Conservation (phyloP, 2,113 vertebrate species). For the Paedocypris sp. region DNA sequence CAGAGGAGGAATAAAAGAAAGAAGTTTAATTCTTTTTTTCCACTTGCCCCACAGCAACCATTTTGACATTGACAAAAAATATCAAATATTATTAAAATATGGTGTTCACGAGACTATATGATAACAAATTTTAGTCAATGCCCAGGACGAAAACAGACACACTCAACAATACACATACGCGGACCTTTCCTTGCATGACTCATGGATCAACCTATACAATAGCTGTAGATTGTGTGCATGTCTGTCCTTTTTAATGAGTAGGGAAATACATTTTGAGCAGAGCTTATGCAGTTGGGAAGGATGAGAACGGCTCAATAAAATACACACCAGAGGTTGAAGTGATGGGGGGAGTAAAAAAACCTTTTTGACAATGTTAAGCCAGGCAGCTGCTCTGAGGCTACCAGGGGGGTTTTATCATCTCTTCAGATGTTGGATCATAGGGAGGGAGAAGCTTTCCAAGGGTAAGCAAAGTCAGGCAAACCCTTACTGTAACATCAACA, state of each 20-base stretch:
- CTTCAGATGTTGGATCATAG: slow-evolving; percentile 73
- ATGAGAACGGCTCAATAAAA: slow-evolving; percentile 73
- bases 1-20: too few species aligned
- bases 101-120: too few species aligned
- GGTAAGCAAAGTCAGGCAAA: slow-evolving; percentile 68
- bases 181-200: slow-evolving; percentile 29
- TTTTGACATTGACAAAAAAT: too few species aligned
- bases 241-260: slow-evolving; percentile 60
- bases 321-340: slow-evolving; percentile 70
- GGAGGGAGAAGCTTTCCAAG: slow-evolving; percentile 62
- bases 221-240: slow-evolving; percentile 50
- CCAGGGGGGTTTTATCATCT: slow-evolving; percentile 65
- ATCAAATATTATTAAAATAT: too few species aligned
- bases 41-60: too few species aligned
- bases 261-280: slow-evolving; percentile 67
- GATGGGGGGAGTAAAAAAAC: slow-evolving; percentile 59
- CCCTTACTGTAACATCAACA: slow-evolving; percentile 60
- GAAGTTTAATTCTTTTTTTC: too few species aligned
- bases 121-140: too few species aligned
- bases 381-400: slow-evolving; percentile 66
- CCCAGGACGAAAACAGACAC: too few species aligned
- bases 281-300: slow-evolving; percentile 57
- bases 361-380: slow-evolving; percentile 78
- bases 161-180: too few species aligned
- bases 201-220: slow-evolving; percentile 43